phyloP scores from a whole-genome alignment of 2,113 vertebrate genomes.

The Otolemur garnettii region DNA sequence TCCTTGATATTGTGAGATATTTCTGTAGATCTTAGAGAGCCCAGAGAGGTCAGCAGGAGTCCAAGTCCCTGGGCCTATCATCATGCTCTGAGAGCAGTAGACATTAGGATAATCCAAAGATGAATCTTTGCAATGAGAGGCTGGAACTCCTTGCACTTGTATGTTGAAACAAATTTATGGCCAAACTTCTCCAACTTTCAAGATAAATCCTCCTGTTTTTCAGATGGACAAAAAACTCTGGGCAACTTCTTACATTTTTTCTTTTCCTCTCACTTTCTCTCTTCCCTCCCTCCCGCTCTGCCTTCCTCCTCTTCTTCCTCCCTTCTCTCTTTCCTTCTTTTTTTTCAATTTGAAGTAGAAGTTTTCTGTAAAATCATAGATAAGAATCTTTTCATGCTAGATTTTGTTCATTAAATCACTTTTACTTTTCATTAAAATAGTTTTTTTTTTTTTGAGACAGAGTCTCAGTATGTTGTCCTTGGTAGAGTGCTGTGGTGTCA shows the following conservation, averaged over 20 bases:
- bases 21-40: neutral
- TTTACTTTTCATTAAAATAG: conserved; percentile 29
- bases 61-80: neutral
- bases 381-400: neutral
- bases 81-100: neutral
- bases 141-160: neutral
- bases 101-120: neutral
- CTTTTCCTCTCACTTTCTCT: neutral
- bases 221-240: neutral
- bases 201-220: neutral
- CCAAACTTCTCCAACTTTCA: conserved; percentile 9
- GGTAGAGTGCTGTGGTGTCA: too few species aligned
- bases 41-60: neutral
- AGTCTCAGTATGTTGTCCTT: too few species aligned
- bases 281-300: neutral
- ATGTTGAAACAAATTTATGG: neutral
- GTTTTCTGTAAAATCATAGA: conserved; percentile 22
- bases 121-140: neutral
- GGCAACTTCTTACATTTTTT: neutral
- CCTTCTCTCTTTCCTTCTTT: fast-evolving
- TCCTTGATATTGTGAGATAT: conserved; percentile 18
- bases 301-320: too few species aligned
- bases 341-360: neutral
- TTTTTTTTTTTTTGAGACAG: neutral
- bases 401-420: conserved; percentile 14